Percentiles rank a stretch among this genome's conserved stretches.
phyloP scores from a whole-genome alignment of 2,113 vertebrate species.

The Nanorana parkeri region DNA sequence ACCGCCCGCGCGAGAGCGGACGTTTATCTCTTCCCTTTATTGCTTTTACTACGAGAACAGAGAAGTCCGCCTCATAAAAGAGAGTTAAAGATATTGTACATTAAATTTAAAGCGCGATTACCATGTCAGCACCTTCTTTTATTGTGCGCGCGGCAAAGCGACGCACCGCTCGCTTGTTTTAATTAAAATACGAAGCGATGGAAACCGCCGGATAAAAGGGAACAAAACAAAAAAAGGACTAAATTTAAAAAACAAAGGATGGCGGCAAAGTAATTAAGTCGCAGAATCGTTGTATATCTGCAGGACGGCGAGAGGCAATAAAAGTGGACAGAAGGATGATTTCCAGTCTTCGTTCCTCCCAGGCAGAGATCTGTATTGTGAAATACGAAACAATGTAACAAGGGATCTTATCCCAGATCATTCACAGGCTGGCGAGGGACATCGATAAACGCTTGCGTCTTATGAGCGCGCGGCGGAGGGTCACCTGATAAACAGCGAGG shows the following conservation, averaged over 20 bases:
- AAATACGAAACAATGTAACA: background rate
- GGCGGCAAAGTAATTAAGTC: slow-evolving; percentile 24
- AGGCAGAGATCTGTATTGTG: background rate
- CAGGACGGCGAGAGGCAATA: slow-evolving; percentile 13
- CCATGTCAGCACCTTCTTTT: slow-evolving; percentile 15
- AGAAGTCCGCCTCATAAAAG: background rate
- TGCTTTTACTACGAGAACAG: background rate
- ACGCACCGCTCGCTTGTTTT: background rate
- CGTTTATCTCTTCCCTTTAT: background rate
- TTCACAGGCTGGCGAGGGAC: background rate
- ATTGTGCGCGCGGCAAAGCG: background rate
- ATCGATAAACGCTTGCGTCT: background rate
- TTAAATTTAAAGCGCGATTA: background rate
- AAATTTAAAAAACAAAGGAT: slow-evolving; percentile 19
- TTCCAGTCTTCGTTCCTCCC: background rate
- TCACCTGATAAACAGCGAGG: too few relatives aligned
- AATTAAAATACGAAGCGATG: slow-evolving; percentile 24
- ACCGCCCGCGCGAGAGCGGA: background rate
- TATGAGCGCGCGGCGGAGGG: background rate
- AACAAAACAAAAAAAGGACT: background rate
- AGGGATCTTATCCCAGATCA: background rate
- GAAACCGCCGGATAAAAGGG: background rate
- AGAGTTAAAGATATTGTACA: background rate
- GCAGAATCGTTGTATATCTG: background rate
- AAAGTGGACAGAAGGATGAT: background rate